A percentile compares a stretch with the other conserved stretches of the same genome.
phyloP scores from a whole-genome alignment of 2,797 vertebrate genomes.

The Petrocephalus sullivani region DNA sequence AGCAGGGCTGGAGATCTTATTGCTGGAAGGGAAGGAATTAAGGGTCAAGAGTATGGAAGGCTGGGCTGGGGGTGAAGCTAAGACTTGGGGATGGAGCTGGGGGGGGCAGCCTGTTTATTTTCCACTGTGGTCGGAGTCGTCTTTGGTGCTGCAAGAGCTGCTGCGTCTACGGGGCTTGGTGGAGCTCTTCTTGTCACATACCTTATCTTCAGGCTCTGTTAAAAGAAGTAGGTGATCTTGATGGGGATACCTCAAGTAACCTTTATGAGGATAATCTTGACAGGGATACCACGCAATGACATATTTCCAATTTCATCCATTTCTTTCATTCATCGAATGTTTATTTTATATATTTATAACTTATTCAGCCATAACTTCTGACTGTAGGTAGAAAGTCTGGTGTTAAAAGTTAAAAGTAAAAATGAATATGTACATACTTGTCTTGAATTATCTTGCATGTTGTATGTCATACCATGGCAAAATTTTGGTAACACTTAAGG shows the following conservation, averaged over 20 bases:
- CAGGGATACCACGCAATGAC: background rate
- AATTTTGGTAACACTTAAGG: background rate
- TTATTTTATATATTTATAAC: background rate
- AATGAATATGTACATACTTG: background rate
- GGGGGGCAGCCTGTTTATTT: constrained; percentile 45
- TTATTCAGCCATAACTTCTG: background rate
- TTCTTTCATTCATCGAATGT: background rate
- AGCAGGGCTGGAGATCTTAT: constrained; percentile 13
- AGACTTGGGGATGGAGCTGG: background rate
- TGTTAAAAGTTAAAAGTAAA: background rate
- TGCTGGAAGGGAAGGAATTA: constrained; percentile 20
- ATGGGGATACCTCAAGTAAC: background rate
- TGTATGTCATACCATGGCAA: background rate
- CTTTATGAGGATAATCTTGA: background rate
- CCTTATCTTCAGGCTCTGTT: constrained; percentile 74
- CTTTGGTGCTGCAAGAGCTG: constrained; percentile 76
- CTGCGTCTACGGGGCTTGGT: constrained; percentile 59
- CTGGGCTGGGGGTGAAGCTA: background rate
- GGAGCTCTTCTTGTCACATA: constrained; percentile 64
- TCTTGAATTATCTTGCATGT: background rate
- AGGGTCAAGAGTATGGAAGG: background rate
- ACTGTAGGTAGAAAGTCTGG: background rate
- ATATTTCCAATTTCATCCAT: background rate
- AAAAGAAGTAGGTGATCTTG: constrained; percentile 16
- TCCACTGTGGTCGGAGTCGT: constrained; percentile 65